Evolutionary conservation across 1,140 invertebrate genomes (phyloP).

Genomic region (Penaeus chinensis): DNA sequence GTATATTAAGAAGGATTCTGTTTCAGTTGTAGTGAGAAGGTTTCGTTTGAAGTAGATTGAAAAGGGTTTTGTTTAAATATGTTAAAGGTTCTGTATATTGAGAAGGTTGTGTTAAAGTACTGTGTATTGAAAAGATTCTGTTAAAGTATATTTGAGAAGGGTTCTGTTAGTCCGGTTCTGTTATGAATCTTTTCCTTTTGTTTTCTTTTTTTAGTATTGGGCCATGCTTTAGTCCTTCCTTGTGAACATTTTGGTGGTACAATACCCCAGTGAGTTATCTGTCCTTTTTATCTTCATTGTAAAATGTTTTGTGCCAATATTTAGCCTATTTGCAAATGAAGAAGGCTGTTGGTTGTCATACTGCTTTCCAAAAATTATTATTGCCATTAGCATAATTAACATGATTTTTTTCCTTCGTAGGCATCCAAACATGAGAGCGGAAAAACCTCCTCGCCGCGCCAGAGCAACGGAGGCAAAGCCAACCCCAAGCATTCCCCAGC

Average conservation of each 20-base stretch:
- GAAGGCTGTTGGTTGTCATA: no score
- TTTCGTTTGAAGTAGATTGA: not conserved
- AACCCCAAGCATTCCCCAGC: constrained; percentile 40
- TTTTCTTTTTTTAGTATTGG: no score
- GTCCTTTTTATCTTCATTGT: no score
- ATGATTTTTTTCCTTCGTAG: not conserved
- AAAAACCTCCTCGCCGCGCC: constrained; percentile 16
- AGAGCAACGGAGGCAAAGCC: constrained; percentile 18
- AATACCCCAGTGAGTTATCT: no score
- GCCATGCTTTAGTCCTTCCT: no score
- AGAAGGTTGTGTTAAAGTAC: not conserved
- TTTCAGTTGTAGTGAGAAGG: not conserved
- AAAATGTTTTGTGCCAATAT: no score
- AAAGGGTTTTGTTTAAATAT: not conserved
- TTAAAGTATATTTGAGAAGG: not conserved
- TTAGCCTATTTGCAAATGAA: no score
- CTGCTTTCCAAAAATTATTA: no score
- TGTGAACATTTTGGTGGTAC: no score
- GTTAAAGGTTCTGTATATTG: not conserved
- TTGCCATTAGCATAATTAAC: not conserved
- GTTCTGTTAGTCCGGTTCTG: no score
- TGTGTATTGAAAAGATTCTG: no score
- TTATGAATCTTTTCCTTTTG: no score
- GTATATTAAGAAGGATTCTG: not conserved
- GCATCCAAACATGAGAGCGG: constrained; percentile 41